These are phyloP conservation scores for Catharus minimus DNA, from an alignment of 2,113 vertebrate species.

Conservation along the genomic window DNA sequence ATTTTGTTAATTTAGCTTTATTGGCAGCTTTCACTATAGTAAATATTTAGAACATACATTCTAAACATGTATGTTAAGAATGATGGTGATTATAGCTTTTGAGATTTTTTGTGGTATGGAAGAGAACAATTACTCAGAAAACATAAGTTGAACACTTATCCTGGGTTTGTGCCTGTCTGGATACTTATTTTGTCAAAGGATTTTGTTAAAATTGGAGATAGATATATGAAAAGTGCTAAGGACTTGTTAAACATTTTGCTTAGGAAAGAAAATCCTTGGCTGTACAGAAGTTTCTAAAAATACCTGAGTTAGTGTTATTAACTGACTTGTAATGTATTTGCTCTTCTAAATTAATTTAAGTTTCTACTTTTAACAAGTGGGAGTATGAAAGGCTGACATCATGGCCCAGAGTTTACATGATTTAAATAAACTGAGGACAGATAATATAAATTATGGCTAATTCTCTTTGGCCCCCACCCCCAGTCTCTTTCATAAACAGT, in stretches of 20 bases:
- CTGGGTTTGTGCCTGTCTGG: not conserved
- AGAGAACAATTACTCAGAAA: not conserved
- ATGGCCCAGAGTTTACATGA: not conserved
- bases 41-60: not conserved
- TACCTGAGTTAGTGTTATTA: not conserved
- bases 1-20: not conserved
- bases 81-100: not conserved
- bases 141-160: not conserved
- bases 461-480: not conserved
- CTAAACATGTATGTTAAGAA: not conserved
- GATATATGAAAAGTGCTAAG: not conserved
- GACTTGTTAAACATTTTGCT: not conserved
- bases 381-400: not conserved
- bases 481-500: not conserved
- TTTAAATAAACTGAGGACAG: not conserved
- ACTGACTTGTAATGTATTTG: not conserved
- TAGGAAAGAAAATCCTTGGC: not conserved
- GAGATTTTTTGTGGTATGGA: not conserved
- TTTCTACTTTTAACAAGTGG: not conserved
- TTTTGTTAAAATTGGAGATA: not conserved
- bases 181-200: not conserved
- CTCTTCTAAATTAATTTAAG: not conserved
- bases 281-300: not conserved
- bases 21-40: not conserved
- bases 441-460: not conserved